Percentiles rank a stretch among this genome's conserved stretches.
phyloP scores from a whole-genome alignment of 1,140 invertebrate genomes.

The Tribolium madens region DNA sequence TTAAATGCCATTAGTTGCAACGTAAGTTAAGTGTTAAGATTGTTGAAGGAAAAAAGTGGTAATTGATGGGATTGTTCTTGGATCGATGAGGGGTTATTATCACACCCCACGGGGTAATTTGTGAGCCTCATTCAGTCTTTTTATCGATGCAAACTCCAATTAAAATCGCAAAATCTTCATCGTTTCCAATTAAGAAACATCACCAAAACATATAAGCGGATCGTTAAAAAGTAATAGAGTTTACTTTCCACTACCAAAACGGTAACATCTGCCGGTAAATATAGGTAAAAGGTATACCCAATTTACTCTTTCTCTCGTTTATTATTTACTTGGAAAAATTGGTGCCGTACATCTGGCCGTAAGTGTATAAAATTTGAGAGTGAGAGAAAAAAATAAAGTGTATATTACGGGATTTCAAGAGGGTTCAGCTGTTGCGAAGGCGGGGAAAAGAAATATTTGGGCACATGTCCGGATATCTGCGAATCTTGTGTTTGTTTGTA shows the following conservation, averaged over 20 bases:
- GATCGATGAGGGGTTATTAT: conserved; percentile 44
- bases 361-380: conserved; percentile 6
- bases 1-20: conserved; percentile 60
- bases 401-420: conserved; percentile 20
- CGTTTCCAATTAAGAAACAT: neutral
- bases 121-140: neutral
- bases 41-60: conserved; percentile 45
- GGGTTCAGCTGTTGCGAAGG: conserved; percentile 3
- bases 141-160: neutral
- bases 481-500: conserved; percentile 29
- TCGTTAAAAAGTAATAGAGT: conserved; percentile 36
- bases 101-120: conserved; percentile 32
- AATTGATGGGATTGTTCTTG: conserved; percentile 55
- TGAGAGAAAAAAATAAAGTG: conserved; percentile 11
- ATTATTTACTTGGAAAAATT: conserved; percentile 21
- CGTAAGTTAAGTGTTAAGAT: conserved; percentile 53
- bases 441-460: conserved; percentile 8
- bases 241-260: conserved; percentile 20
- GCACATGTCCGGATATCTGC: conserved; percentile 24
- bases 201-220: conserved; percentile 6
- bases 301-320: conserved; percentile 34
- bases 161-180: conserved; percentile 5
- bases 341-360: neutral
- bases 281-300: conserved; percentile 1
- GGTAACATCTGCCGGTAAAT: conserved; percentile 4